Evolutionary conservation across 2,113 vertebrate genomes (phyloP).

Genomic region (Catharus bicknelli): DNA sequence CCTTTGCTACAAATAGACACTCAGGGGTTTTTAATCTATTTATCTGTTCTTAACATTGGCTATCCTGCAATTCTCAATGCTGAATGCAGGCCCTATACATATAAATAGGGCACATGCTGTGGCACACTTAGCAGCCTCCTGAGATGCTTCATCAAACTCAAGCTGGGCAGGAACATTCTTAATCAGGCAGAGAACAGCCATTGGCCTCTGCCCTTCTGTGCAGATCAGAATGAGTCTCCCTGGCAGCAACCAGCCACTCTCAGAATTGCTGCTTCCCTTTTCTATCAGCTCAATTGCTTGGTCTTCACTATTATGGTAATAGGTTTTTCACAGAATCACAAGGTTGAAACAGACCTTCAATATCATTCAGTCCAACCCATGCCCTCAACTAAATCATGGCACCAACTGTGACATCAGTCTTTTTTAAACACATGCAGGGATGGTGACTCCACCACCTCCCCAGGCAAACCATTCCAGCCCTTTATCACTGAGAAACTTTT

Average conservation of each 20-base stretch:
- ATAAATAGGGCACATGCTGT: background rate
- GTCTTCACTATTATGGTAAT: background rate
- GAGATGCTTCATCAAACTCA: background rate
- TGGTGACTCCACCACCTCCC: background rate
- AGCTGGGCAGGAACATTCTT: background rate
- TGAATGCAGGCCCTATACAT: background rate
- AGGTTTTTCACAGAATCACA: background rate
- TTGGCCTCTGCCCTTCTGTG: background rate
- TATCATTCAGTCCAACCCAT: background rate
- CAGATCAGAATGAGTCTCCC: background rate
- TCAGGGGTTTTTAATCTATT: background rate
- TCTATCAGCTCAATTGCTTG: background rate
- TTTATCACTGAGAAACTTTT: background rate
- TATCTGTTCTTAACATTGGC: background rate
- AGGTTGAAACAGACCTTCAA: background rate
- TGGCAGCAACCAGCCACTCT: background rate
- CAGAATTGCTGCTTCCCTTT: background rate
- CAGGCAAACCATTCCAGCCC: background rate
- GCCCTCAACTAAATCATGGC: too few species aligned
- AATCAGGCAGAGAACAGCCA: background rate
- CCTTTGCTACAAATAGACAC: background rate
- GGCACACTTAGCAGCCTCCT: background rate
- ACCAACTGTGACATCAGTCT: accelerated
- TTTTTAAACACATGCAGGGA: background rate
- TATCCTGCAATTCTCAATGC: background rate